Evolutionary conservation across 2,113 vertebrate genomes (phyloP), one percentile per base, ranked within the genome.

Genomic region (Pandion haliaetus): DNA sequence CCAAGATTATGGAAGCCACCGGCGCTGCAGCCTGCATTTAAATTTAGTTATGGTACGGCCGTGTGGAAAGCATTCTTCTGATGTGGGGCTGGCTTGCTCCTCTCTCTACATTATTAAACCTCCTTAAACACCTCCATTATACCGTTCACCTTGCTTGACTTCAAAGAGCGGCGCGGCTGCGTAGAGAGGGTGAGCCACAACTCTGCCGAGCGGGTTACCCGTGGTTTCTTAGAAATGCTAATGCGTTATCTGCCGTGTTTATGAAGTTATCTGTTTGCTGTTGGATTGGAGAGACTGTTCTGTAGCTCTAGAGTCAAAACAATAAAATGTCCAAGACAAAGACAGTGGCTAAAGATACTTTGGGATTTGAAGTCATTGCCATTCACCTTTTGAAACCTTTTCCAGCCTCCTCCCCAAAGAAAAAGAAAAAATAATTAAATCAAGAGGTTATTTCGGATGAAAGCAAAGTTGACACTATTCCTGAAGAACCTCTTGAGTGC

Each of bases 111-210:
- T 93, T 95, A 62, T 91, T 96, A 97, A 95, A 76, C 47, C n/a
- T 95, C 57, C 87, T 97, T 96, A 94, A 98, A 93, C 52, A 69
- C 8, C 38, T 93, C 69, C 67, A 38, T 93, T 97, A 47, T 55
- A 21, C 19, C 16, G 8, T 96, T 97, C 87, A 73, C 87, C 94
- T 97, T 96, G 36, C 65, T 92, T 89, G 65, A 36, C 87, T 97
- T 97, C 82, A 95, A 90, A 98, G 89, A 88, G 50, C 15, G 19
- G 58, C 14, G 17, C 2, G 12, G 25, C 62, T 76, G 25, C 14
- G 1, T 58, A 82, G 52, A 90, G 57, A 44, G 31, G 52, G 52
- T 49, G 71, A 95, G 58, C 54, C 3, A 0, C 66, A 77, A 9
- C 28, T 87, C 45, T 67, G 25, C 70, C 1, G 2, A 88, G 42